Evolutionary conservation across 1,140 invertebrate genomes (phyloP), one percentile per base, ranked within the genome.

Genomic region (Leptopilina boulardi): DNA sequence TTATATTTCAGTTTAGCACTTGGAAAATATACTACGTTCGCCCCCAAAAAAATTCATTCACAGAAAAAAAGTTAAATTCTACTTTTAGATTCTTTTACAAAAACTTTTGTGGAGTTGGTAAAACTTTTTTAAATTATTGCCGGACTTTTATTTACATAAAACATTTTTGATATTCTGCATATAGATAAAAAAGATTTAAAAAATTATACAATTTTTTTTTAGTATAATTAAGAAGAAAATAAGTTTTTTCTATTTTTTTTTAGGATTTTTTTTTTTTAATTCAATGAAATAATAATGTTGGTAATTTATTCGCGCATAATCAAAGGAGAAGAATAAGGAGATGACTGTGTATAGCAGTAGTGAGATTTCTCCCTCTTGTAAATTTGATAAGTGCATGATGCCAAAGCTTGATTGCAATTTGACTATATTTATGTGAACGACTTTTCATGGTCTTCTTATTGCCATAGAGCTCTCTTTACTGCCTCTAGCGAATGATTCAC

Each of bases 1-100:
- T 42, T 42, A 42, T 42, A 42, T 42, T 42, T 42, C 41, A 47
- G 23, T 73, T 73, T 73, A 34, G 51, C 38, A 73, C 41, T 71
- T 41, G 5, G 19, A 2, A 70, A 23, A 70, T 26, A 70, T 30
- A 42, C 41, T 42, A 13, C 41, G 41, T 42, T 42, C n/a, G n/a
- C 13, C 10, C 41, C 41, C 2, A 42, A 47, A 47, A 47, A 47
- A 47, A n/a, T n/a, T 47, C 44, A 47, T 47, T 15, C 44, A 47
- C 44, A 15, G 44, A 47, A 9, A 47, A 47, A 47, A 47, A n/a
- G 44, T 47, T 9, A 47, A 47, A 47, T n/a, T 47, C 44, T 8
- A 11, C 41, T 42, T 42, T 47, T 47, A 47, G 13, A 47, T 47
- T n/a, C 15, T n/a, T 47, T n/a, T 34, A 2, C 3, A 47, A n/a